These are phyloP conservation scores for Anguilla marmorata DNA, from an alignment of 2,797 vertebrate species.

Conservation along the genomic window DNA sequence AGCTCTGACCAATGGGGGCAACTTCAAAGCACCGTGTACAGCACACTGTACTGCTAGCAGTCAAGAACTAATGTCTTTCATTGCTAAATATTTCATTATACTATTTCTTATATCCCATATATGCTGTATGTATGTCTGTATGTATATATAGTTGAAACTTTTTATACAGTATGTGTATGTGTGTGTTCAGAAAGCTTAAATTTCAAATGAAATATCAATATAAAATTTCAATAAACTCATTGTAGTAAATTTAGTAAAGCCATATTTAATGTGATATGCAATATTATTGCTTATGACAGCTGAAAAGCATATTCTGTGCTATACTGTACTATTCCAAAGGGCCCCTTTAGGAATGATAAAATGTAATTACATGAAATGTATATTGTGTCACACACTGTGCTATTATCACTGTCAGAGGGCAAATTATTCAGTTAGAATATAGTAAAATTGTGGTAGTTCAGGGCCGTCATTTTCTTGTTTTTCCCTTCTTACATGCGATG, in stretches of 20 bases:
- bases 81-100: not conserved
- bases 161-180: not conserved
- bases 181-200: not conserved
- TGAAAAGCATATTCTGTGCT: not conserved
- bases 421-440: not conserved
- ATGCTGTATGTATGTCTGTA: not conserved
- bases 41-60: slow-evolving; percentile 20
- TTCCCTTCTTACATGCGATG: not conserved
- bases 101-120: not conserved
- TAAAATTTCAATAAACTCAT: not conserved
- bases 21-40: slow-evolving; percentile 28
- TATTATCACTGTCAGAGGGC: not conserved
- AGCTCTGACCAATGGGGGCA: slow-evolving; percentile 20
- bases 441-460: not conserved
- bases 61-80: not conserved
- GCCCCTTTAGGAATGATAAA: not conserved
- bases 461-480: not conserved
- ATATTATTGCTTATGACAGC: not conserved
- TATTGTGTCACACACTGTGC: not conserved
- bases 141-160: too few species aligned
- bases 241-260: not conserved
- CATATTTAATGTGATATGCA: not conserved
- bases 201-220: not conserved
- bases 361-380: not conserved
- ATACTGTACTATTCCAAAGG: not conserved